Percentiles rank a stretch among this genome's conserved stretches.
Evolutionary conservation across 2,888 invertebrate species (phyloP).

Genomic region (Tenthredo distinguenda): DNA sequence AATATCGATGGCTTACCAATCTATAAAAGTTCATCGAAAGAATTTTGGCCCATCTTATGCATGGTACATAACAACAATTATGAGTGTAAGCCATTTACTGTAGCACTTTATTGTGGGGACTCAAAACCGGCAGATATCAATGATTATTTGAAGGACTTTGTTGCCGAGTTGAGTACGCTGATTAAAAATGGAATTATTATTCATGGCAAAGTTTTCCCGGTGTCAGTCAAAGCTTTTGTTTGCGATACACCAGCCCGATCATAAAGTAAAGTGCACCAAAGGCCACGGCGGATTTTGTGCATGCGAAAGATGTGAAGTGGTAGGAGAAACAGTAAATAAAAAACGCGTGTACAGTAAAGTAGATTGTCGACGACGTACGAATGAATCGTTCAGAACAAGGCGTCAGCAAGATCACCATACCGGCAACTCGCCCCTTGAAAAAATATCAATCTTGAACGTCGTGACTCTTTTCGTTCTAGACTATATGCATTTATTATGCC

Average conservation of each 20-base stretch:
- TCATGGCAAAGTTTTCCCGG: neutral
- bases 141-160: slow-evolving; percentile 50
- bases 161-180: slow-evolving; percentile 40
- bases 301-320: slow-evolving; percentile 52
- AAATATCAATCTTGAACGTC: neutral
- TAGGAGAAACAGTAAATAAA: slow-evolving; percentile 48
- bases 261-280: slow-evolving; percentile 50
- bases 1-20: slow-evolving; percentile 45
- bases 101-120: slow-evolving; percentile 54
- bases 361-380: slow-evolving; percentile 34
- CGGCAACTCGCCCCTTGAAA: slow-evolving; percentile 19
- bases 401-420: slow-evolving; percentile 50
- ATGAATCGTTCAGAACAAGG: slow-evolving; percentile 48
- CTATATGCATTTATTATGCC: slow-evolving; percentile 31
- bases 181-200: slow-evolving; percentile 42
- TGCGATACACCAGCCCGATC: slow-evolving; percentile 53
- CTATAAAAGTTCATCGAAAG: slow-evolving; percentile 36
- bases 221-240: slow-evolving; percentile 39
- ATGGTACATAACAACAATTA: slow-evolving; percentile 44
- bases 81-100: slow-evolving; percentile 47
- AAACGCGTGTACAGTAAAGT: slow-evolving; percentile 47
- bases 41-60: slow-evolving; percentile 50
- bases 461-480: slow-evolving; percentile 20
- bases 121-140: slow-evolving; percentile 50
- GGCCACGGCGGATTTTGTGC: slow-evolving; percentile 44